phyloP scores from a whole-genome alignment of 2,797 vertebrate genomes.

The Pipistrellus kuhlii region DNA sequence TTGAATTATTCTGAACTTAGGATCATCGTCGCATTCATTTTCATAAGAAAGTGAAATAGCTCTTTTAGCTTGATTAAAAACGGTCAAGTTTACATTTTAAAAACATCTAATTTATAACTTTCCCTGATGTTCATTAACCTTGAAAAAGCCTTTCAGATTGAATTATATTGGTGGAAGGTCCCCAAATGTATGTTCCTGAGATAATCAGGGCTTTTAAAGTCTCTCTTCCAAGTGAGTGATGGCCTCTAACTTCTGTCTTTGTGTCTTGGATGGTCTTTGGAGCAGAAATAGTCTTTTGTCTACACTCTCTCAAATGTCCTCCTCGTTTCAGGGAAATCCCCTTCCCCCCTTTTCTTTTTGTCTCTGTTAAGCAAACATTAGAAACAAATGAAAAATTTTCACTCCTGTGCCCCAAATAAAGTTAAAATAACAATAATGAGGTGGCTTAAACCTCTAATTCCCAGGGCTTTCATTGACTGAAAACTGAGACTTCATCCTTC shows the following conservation, averaged over 20 bases:
- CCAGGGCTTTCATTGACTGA: background rate
- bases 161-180: slow-evolving; percentile 70
- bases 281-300: slow-evolving; percentile 35
- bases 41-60: slow-evolving; percentile 24
- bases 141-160: slow-evolving; percentile 80
- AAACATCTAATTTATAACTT: slow-evolving; percentile 80
- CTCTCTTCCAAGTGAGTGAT: background rate
- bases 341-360: background rate
- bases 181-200: slow-evolving; percentile 77
- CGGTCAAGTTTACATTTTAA: slow-evolving; percentile 70
- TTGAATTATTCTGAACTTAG: slow-evolving; percentile 52
- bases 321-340: background rate
- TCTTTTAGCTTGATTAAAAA: slow-evolving; percentile 70
- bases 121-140: slow-evolving; percentile 81
- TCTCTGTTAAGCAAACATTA: background rate
- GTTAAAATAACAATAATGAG: background rate
- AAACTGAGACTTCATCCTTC: background rate
- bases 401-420: background rate
- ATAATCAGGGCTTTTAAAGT: slow-evolving; percentile 80
- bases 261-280: background rate
- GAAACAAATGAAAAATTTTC: background rate
- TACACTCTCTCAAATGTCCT: background rate
- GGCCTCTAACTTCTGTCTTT: slow-evolving; percentile 30
- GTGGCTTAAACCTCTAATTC: background rate
- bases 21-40: slow-evolving; percentile 52